Conservation (phyloP, 2,797 vertebrate species). For the Tarsius wallacei region DNA sequence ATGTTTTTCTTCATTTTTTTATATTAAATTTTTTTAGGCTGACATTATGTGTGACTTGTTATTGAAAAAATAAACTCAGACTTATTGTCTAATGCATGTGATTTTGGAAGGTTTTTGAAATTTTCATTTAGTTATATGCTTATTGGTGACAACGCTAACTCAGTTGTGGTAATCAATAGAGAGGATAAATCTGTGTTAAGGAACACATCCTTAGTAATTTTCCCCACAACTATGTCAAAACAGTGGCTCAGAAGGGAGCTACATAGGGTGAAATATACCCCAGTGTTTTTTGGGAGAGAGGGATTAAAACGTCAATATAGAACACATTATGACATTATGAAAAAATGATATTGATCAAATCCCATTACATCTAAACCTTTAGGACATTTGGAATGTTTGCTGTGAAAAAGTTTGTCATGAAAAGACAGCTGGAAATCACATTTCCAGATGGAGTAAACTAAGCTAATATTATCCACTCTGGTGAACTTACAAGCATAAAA, state of each 20-base stretch:
- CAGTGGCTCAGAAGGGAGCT: constrained; percentile 34
- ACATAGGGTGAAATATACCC: constrained; percentile 58
- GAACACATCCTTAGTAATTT: constrained; percentile 65
- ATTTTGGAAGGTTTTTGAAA: neutral
- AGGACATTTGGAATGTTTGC: constrained; percentile 46
- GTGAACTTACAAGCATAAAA: constrained; percentile 2
- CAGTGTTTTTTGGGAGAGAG: neutral
- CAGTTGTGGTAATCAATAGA: constrained; percentile 75
- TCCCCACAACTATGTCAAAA: constrained; percentile 70
- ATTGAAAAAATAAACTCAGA: neutral
- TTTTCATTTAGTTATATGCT: neutral
- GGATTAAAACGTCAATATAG: constrained; percentile 44
- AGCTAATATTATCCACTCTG: neutral
- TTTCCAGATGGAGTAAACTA: constrained; percentile 28
- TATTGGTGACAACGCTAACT: constrained; percentile 52
- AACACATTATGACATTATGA: neutral
- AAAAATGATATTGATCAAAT: constrained; percentile 58
- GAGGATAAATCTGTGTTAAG: constrained; percentile 41
- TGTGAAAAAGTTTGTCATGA: constrained; percentile 39
- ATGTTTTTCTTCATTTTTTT: neutral
- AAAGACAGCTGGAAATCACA: constrained; percentile 63
- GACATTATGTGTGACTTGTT: neutral
- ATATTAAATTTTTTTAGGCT: neutral
- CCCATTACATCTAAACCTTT: constrained; percentile 12
- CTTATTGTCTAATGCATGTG: neutral